A percentile compares a stretch with the other conserved stretches of the same genome.
Evolutionary conservation across 2,797 vertebrate genomes (phyloP).

Genomic region (Cuniculus paca): DNA sequence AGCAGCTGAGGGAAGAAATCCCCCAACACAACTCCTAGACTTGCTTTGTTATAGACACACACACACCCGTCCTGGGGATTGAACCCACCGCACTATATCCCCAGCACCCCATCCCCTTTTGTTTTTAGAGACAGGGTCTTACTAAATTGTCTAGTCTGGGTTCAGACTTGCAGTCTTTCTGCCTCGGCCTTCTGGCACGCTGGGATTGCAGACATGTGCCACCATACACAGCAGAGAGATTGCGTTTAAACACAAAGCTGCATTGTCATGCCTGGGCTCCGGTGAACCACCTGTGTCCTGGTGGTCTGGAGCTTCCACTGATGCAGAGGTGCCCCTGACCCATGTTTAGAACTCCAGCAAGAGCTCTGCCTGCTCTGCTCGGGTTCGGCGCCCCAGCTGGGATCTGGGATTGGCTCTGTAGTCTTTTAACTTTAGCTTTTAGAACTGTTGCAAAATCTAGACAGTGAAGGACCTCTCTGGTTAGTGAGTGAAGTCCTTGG

Average conservation of each 20-base stretch:
- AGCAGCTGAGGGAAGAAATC: not conserved
- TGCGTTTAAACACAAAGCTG: not conserved
- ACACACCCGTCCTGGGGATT: not conserved
- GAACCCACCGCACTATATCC: not conserved
- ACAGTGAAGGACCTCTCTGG: not conserved
- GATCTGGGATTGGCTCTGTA: fast-evolving
- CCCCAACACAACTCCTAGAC: not conserved
- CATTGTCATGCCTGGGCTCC: fast-evolving
- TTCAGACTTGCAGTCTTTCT: not conserved
- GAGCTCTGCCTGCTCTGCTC: not conserved
- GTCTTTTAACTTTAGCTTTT: not conserved
- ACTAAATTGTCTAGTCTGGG: not conserved
- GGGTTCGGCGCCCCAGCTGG: not conserved
- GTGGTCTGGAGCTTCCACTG: not conserved
- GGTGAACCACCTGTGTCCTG: not conserved
- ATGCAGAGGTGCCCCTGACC: not conserved
- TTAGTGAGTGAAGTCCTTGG: too few species aligned
- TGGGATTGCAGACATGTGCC: not conserved
- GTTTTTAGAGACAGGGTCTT: not conserved
- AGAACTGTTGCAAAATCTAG: not conserved
- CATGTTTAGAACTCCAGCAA: not conserved
- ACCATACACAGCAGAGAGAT: not conserved
- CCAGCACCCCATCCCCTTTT: too few species aligned
- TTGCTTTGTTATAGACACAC: not conserved
- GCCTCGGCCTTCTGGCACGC: not conserved